These are phyloP conservation scores for Equus przewalskii DNA, from an alignment of 2,113 vertebrate species.

Conservation along the genomic window DNA sequence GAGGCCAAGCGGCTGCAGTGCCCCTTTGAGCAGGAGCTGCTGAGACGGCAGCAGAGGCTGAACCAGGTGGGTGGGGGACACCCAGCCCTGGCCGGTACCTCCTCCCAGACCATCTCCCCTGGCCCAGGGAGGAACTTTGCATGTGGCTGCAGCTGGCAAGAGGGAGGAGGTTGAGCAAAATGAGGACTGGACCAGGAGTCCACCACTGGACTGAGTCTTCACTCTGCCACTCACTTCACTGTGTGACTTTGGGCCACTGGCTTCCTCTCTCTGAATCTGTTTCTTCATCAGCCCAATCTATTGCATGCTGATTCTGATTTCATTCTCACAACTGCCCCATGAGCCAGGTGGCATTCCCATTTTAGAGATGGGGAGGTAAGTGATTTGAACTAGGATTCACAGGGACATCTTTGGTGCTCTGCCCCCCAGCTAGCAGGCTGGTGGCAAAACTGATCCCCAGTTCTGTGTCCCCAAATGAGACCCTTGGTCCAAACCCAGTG, in stretches of 20 bases:
- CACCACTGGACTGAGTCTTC: background rate
- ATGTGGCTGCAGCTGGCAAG: background rate
- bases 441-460: background rate
- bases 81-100: accelerated
- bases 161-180: background rate
- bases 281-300: background rate
- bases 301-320: background rate
- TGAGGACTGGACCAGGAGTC: background rate
- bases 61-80: slow-evolving; percentile 90
- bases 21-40: slow-evolving; percentile 95
- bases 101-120: background rate
- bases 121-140: background rate
- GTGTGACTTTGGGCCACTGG: background rate
- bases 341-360: background rate
- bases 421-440: background rate
- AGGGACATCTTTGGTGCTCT: background rate
- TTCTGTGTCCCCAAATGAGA: background rate
- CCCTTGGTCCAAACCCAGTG: background rate
- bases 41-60: slow-evolving; percentile 94
- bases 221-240: background rate
- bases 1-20: slow-evolving; percentile 94
- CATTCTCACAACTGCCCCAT: background rate
- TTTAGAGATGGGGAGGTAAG: background rate
- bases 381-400: background rate
- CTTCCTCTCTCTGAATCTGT: background rate